Evolutionary conservation across 2,888 invertebrate genomes (phyloP), one percentile per base, ranked within the genome.

Genomic region (Dinocampus coccinellae): DNA sequence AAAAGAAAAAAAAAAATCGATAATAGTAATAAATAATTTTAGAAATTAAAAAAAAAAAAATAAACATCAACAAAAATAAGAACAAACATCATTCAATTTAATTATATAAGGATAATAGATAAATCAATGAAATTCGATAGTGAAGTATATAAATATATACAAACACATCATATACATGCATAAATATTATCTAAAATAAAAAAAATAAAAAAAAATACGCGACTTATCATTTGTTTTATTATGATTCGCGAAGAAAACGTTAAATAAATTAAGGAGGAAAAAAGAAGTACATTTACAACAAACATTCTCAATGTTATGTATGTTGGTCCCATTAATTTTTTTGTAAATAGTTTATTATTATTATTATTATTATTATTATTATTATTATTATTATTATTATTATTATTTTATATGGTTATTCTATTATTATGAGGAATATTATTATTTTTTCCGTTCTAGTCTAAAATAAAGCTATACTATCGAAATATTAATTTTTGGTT

Each of bases 391-490:
- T 77, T 76, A 78, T 77, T 76, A 76, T 74, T 73, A 76, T 77
- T 79, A 79, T 77, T 80, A 82, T 83, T 80, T 81, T 79, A 22
- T 80, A 79, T 77, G 79, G 80, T 79, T 80, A 73, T 79, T 80
- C 78, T 79, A 82, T 78, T 80, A 81, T 76, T 81, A 79, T 73
- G 69, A 81, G 78, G 78, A 80, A 78, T 80, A 82, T 79, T 82
- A 82, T 84, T 82, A 82, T 84, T 84, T 85, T 84, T 85, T 85
- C 84, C 83, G 84, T 83, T 86, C 86, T 86, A 86, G 86, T 86
- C 86, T 86, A 85, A 84, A 85, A 84, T 85, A 86, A 86, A 85
- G 82, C 83, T 84, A 84, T 83, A 83, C 82, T 84, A 83, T 85
- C 82, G 79, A 81, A 85, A 84, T 79, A 84, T 84, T 84, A 86